These are phyloP conservation scores for Nomada fabriciana DNA, from an alignment of 2,888 invertebrate species.

Conservation along the genomic window DNA sequence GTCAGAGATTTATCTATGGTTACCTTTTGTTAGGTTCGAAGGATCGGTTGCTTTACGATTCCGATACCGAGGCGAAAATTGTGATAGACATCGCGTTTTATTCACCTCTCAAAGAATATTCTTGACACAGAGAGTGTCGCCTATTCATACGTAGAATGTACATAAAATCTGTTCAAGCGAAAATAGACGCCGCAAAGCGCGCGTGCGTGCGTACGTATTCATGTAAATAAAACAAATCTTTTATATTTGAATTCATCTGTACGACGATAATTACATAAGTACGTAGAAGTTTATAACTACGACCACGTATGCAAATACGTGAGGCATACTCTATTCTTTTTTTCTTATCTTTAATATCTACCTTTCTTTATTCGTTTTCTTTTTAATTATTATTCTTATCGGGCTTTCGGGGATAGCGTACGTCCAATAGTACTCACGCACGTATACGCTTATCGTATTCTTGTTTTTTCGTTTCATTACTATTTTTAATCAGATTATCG, in stretches of 20 bases:
- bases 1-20: background rate
- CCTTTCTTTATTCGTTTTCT: conserved; percentile 13
- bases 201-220: conserved; percentile 49
- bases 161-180: conserved; percentile 39
- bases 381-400: conserved; percentile 51
- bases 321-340: conserved; percentile 50
- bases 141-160: conserved; percentile 40
- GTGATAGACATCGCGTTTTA: conserved; percentile 38
- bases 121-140: conserved; percentile 19
- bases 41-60: background rate
- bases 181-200: conserved; percentile 43
- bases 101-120: conserved; percentile 14
- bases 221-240: conserved; percentile 75
- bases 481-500: conserved; percentile 42
- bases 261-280: conserved; percentile 46
- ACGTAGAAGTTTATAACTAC: conserved; percentile 51
- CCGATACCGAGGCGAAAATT: conserved; percentile 32
- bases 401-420: conserved; percentile 73
- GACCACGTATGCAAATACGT: conserved; percentile 19
- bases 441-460: conserved; percentile 64
- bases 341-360: conserved; percentile 50
- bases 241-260: conserved; percentile 75
- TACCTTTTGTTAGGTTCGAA: conserved; percentile 4
- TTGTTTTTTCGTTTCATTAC: conserved; percentile 39
- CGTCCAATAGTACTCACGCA: conserved; percentile 73